Base-by-base conservation (phyloP, 2,797 vertebrate genomes). In the Valencia hispanica region DNA sequence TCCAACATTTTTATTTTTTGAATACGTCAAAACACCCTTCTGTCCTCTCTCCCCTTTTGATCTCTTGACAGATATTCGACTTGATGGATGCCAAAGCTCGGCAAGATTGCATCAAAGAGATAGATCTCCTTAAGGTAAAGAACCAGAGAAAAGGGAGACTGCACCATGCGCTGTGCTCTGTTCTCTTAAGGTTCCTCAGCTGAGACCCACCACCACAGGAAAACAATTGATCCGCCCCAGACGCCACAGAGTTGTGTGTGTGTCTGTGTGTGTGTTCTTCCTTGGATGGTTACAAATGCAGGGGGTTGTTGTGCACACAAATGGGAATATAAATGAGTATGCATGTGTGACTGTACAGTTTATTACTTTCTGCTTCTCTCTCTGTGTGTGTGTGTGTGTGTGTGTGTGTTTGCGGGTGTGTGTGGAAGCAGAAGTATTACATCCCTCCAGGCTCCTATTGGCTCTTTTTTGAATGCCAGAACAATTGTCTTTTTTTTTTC, bases 71-170 rank as follows among this genome's bases (percentile, higher is more conserved):
- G 98, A 99, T 99, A 97, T 99, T 99, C 95, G 96, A 99, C 95
- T 96, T 99, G 96, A 99, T 99, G 98, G 98, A 99, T 96, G 97
- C 97, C 95, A 99, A 99, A 95, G 98, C 98, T 90, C 97, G 97
- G 94, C 97, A 98, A 95, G 98, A 99, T 95, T 99, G 98, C 96
- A 99, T 99, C 96, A 99, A 99, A 97, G 98, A 99, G 96, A 99
- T 99, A 95, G 98, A 99, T 95, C 98, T 99, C 94, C 97, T 99
- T 88, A 99, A 99, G 97, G 98, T 99, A 98, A 97, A 91, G 93
- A 85, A 92, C 93, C 91, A 90, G 92, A 92, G 92, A 88, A 88
- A 88, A 88, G 89, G 91, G 92, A 93, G 92, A 91, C 92, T 78
- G 92, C 88, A 87, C 91, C 93, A 90, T 94, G 92, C 82, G 86